Evolutionary conservation across 2,888 invertebrate genomes (phyloP).

Genomic region (Cistogaster globosa): DNA sequence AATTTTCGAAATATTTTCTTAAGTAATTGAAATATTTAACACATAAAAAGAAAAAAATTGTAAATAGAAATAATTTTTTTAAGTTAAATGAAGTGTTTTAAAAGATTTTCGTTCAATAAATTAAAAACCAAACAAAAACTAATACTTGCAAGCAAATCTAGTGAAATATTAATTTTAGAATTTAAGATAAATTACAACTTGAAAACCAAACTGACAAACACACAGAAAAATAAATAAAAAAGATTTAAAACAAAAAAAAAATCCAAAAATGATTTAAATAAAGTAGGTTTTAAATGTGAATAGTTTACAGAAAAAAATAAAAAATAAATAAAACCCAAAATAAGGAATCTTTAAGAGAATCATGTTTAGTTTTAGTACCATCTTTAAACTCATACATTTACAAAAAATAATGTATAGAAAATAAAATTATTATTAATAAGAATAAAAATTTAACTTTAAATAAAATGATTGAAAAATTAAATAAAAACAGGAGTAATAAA

Average conservation of each 20-base stretch:
- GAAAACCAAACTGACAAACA: neutral
- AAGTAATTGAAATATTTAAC: conserved; percentile 3
- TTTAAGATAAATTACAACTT: conserved; percentile 9
- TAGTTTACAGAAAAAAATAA: conserved; percentile 14
- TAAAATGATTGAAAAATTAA: conserved; percentile 36
- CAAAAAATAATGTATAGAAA: conserved; percentile 32
- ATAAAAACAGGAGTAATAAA: conserved; percentile 19
- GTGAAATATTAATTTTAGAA: conserved; percentile 1
- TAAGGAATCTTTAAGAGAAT: conserved; percentile 8
- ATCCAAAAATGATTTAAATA: conserved; percentile 29
- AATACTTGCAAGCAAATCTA: neutral
- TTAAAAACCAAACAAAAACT: neutral
- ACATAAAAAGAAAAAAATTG: neutral
- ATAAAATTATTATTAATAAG: conserved; percentile 23
- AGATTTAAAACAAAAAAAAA: neutral
- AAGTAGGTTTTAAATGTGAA: conserved; percentile 60
- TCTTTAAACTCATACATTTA: conserved; percentile 18
- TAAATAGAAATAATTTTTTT: conserved; percentile 22
- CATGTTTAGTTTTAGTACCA: conserved; percentile 42
- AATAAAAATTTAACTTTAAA: conserved; percentile 31
- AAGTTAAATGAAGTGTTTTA: neutral
- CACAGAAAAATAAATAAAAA: conserved; percentile 5
- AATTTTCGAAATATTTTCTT: conserved; percentile 47
- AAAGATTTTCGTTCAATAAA: neutral
- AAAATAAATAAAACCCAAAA: conserved; percentile 24